Conservation (phyloP, 2,888 invertebrate genomes). For the Apodemia duryi region DNA sequence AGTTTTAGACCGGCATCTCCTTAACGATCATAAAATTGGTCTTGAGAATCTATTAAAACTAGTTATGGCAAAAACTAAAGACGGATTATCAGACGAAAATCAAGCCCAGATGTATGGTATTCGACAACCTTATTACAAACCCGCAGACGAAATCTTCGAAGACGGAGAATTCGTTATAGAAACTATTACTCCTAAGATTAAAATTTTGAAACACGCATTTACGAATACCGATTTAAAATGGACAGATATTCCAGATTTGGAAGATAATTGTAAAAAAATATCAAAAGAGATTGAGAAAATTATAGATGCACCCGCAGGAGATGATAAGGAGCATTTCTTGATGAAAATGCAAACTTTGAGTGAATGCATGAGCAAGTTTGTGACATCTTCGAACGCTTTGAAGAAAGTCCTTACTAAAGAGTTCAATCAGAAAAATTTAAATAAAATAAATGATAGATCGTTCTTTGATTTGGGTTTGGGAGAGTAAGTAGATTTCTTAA, state of each 20-base stretch:
- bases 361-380: constrained; percentile 65
- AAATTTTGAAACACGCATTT: constrained; percentile 53
- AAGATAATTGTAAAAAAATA: constrained; percentile 44
- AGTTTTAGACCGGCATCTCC: constrained; percentile 59
- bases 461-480: constrained; percentile 54
- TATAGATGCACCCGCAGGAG: constrained; percentile 38
- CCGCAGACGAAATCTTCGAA: constrained; percentile 45
- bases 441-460: constrained; percentile 40
- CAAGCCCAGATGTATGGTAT: constrained; percentile 36
- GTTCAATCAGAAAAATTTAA: constrained; percentile 45
- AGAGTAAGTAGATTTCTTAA: constrained; percentile 46
- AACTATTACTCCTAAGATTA: constrained; percentile 57
- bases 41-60: constrained; percentile 59
- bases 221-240: constrained; percentile 56
- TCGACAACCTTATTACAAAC: constrained; percentile 55
- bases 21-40: constrained; percentile 63
- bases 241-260: constrained; percentile 47
- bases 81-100: constrained; percentile 48
- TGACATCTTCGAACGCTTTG: constrained; percentile 58
- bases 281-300: constrained; percentile 50
- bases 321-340: constrained; percentile 46
- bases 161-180: constrained; percentile 63
- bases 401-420: constrained; percentile 58
- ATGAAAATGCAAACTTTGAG: constrained; percentile 59
- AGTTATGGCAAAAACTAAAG: constrained; percentile 65